Base-by-base conservation (phyloP, 2,888 invertebrate genomes). In the Hydrotaea diabolus region DNA sequence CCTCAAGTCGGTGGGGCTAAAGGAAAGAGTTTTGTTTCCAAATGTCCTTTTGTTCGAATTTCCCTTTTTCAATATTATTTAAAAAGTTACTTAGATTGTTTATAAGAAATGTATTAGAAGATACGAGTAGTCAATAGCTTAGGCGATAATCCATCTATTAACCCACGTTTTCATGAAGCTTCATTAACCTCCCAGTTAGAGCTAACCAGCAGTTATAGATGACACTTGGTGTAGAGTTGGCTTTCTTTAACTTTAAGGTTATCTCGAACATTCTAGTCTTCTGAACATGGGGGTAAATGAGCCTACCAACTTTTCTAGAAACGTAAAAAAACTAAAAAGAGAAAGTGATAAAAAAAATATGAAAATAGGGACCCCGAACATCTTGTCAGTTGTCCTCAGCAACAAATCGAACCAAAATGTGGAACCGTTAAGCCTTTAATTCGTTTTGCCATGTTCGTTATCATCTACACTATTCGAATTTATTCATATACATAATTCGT, bases 361-460 rank as follows among this genome's bases (percentile, higher is more conserved):
- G 21, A 39, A 73, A 57, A 53, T 13, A 17, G 39, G 57, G 55
- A 55, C 4, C 17, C 5, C 21, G 1, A n/a, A 19, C 8, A 26
- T 53, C 8, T n/a, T 7, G 49, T 9, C n/a, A 11, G 9, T 3
- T 0, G 9, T 21, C 43, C 36, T 71, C 31, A n/a, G 17, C 46
- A n/a, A 73, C 17, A 79, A 91, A 95, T 95, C 0, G 94, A 94
- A 0, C 97, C 97, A 88, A 98, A 7, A 95, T 94, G 80, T 96
- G 96, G 5, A 26, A 62, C 77, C 83, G 64, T 76, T 72, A 66
- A 17, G 15, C 55, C 72, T 43, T n/a, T 78, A 4, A 39, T 8
- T 11, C 21, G 3, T 43, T 23, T 57, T 72, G 53, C 73, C 26
- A n/a, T 66, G 49, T 49, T 78, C 80, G 77, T 85, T 64, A 19